phyloP scores from a whole-genome alignment of 2,113 vertebrate genomes.

The Elgaria multicarinata region DNA sequence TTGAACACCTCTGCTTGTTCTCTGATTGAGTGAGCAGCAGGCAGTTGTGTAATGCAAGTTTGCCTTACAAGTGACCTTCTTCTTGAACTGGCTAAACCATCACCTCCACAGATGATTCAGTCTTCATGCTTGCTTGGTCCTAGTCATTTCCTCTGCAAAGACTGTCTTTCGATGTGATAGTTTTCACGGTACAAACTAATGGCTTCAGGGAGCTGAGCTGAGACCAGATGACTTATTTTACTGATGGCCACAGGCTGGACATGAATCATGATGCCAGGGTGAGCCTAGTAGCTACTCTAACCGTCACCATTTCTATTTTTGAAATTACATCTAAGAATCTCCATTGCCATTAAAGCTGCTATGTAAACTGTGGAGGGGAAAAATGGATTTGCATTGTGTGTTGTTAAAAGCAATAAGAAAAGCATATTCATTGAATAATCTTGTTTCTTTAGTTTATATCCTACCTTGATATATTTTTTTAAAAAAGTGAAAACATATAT shows the following conservation, averaged over 20 bases:
- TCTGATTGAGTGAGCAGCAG: slow-evolving; percentile 18
- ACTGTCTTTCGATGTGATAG: slow-evolving; percentile 24
- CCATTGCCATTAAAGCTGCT: slow-evolving; percentile 1
- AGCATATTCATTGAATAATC: background rate
- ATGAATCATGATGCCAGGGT: slow-evolving; percentile 31
- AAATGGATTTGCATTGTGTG: background rate
- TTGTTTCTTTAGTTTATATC: background rate
- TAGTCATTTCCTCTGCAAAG: background rate
- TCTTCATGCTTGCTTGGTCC: slow-evolving; percentile 29
- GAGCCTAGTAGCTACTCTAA: slow-evolving; percentile 28
- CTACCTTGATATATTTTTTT: background rate
- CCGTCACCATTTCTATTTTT: slow-evolving; percentile 46
- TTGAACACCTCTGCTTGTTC: background rate
- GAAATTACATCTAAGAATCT: slow-evolving; percentile 25
- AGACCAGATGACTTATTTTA: slow-evolving; percentile 42
- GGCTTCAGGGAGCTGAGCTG: slow-evolving; percentile 42
- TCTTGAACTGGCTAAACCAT: background rate
- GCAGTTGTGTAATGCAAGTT: background rate
- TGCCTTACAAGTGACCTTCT: slow-evolving; percentile 24
- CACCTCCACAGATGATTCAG: slow-evolving; percentile 24
- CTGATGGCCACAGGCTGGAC: slow-evolving; percentile 30
- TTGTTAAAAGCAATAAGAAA: background rate
- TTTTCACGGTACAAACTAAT: slow-evolving; percentile 38
- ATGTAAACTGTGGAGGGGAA: background rate
- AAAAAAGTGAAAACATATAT: fast-evolving